phyloP scores from a whole-genome alignment of 2,113 vertebrate species.

The Copsychus sechellarum region DNA sequence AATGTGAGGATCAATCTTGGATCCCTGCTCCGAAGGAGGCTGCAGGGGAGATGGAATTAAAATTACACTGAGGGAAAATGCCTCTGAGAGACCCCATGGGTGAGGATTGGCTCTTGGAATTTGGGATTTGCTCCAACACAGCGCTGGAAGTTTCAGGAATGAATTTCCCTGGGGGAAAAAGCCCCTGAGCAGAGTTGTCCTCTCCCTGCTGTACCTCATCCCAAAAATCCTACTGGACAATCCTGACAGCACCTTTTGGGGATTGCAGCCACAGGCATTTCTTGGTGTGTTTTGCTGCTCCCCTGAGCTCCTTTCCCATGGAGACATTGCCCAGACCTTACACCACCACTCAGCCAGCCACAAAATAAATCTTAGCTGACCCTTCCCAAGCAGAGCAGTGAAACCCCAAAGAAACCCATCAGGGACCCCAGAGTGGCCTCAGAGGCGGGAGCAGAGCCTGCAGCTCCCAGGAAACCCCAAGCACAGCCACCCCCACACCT shows the following conservation, averaged over 20 bases:
- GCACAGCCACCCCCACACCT: not conserved
- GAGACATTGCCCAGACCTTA: not conserved
- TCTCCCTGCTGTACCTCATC: not conserved
- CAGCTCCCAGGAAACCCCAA: not conserved
- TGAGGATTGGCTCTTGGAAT: not conserved
- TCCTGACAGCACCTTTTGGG: fast-evolving
- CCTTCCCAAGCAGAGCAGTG: not conserved
- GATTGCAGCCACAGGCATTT: not conserved
- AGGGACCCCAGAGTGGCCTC: fast-evolving
- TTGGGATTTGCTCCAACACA: fast-evolving
- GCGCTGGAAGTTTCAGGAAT: too few relatives aligned
- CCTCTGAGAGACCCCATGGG: fast-evolving
- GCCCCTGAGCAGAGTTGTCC: not conserved
- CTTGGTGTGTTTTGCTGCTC: not conserved
- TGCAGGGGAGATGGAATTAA: not conserved
- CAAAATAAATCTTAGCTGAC: not conserved
- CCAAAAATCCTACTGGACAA: not conserved
- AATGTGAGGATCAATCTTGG: not conserved
- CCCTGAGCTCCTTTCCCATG: not conserved
- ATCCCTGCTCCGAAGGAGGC: not conserved
- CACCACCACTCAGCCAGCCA: not conserved
- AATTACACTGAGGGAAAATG: fast-evolving
- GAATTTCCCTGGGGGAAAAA: fast-evolving
- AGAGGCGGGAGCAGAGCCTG: not conserved
- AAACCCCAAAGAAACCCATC: not conserved